Base-by-base conservation (phyloP, 2,888 invertebrate species). In the Alloplasta piceator region DNA sequence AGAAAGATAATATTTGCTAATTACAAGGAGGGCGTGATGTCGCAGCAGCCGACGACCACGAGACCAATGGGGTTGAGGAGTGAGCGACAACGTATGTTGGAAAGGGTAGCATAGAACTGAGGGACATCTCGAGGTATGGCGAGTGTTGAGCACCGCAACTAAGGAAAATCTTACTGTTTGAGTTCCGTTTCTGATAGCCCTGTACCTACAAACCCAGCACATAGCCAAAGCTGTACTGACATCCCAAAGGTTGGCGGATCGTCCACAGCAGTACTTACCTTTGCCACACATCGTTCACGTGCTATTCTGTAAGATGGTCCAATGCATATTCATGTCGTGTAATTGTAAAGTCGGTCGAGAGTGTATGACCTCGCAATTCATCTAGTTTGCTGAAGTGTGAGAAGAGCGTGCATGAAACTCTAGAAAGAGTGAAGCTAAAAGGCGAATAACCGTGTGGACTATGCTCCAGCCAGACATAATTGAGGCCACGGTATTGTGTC, bases 281-380 rank as follows among this genome's bases (percentile, higher is more conserved):
- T 87, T 83, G 73, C 83, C 84, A 77, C 85, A 83, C 81, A 80
- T 87, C 83, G 86, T 89, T 88, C 88, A 87, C 86, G 85, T 88
- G 86, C 84, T 83, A 86, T 88, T 73, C 86, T 85, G 83, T 75
- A 80, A 73, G 80, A 83, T 78, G 75, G 77, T 82, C 78, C 75
- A 86, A 81, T 88, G 88, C 88, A 89, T 87, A 88, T 88, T 86
- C 85, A 88, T 87, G 85, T 70, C 41, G 81, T 48, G 74, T 70
- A 74, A 70, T 71, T 48, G 71, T 71, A 78, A 78, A 81, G 81
- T 81, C 74, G 74, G 60, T 78, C 64, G 70, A 74, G 74, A 61
- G 48, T 74, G 64, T 46, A 52, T 67, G 55, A 63, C 58, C 41
- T 66, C 63, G 67, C 56, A 72, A 67, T 80, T 76, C 38, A 80